Evolutionary conservation across 1,140 invertebrate species (phyloP).

Genomic region (Arctopsyche grandis): DNA sequence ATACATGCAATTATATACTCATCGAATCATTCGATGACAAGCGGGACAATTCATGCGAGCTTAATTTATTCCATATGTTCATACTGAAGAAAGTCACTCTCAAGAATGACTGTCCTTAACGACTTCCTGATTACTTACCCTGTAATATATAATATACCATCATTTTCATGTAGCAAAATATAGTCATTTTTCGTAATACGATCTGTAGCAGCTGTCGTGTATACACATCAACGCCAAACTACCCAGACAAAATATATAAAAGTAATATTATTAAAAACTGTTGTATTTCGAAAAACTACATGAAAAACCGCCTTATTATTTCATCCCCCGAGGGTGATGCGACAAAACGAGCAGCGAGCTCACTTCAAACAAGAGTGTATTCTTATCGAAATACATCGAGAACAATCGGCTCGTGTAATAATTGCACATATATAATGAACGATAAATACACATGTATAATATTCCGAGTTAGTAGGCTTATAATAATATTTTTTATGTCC

Average conservation of each 20-base stretch:
- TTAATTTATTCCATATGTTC: neutral
- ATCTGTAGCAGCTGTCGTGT: neutral
- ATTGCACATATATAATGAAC: conserved; percentile 15
- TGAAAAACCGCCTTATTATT: conserved; percentile 25
- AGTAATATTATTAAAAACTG: neutral
- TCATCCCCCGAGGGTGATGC: conserved; percentile 11
- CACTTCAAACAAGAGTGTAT: neutral
- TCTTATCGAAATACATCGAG: neutral
- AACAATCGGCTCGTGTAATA: conserved; percentile 8
- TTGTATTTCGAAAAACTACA: neutral
- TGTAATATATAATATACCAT: too few species aligned
- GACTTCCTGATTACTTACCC: neutral
- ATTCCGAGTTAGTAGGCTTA: too few species aligned
- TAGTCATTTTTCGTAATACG: neutral
- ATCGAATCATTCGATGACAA: neutral
- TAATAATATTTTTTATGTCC: conserved; percentile 11
- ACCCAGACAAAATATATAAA: neutral
- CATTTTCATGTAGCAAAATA: too few species aligned
- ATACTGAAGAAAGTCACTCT: neutral
- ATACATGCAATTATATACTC: too few species aligned
- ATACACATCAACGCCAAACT: neutral
- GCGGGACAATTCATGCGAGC: neutral
- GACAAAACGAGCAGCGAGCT: neutral
- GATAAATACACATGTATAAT: too few species aligned
- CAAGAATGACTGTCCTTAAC: neutral